Evolutionary conservation across 2,888 invertebrate genomes (phyloP).

Genomic region (Ptychoptera albimana): DNA sequence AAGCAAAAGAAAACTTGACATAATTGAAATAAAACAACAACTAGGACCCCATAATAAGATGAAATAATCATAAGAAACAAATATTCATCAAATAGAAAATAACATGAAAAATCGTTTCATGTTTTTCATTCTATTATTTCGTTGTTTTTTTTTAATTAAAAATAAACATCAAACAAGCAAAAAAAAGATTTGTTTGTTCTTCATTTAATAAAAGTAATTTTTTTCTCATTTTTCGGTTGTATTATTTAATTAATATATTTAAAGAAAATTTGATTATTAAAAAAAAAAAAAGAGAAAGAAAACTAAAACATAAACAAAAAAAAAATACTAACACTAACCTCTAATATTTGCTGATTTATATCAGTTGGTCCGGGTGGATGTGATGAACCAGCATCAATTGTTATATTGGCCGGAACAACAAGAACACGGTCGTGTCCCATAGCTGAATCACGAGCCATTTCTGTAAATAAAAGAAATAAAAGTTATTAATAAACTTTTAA

Average conservation of each 20-base stretch:
- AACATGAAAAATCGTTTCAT: no score
- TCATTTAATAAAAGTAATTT: neutral
- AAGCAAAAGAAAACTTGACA: no score
- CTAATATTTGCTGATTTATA: slow-evolving; percentile 30
- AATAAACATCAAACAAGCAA: neutral
- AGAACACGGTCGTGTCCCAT: slow-evolving; percentile 25
- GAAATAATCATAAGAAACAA: no score
- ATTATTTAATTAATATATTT: no score
- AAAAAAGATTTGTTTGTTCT: neutral
- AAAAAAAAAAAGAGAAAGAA: slow-evolving; percentile 3
- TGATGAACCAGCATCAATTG: slow-evolving; percentile 22
- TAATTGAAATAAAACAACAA: no score
- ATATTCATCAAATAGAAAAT: no score
- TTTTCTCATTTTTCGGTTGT: no score
- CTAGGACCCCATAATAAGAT: no score
- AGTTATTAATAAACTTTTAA: no score
- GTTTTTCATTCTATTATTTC: no score
- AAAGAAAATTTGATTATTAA: no score
- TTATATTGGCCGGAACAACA: slow-evolving; percentile 23
- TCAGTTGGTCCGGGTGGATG: slow-evolving; percentile 19
- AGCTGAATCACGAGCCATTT: slow-evolving; percentile 30
- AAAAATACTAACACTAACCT: slow-evolving; percentile 18
- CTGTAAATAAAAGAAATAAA: slow-evolving; percentile 20
- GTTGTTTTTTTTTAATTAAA: neutral
- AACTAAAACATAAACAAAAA: slow-evolving; percentile 12